Conservation (phyloP, 2,113 vertebrate genomes). For the Stegastes partitus region DNA sequence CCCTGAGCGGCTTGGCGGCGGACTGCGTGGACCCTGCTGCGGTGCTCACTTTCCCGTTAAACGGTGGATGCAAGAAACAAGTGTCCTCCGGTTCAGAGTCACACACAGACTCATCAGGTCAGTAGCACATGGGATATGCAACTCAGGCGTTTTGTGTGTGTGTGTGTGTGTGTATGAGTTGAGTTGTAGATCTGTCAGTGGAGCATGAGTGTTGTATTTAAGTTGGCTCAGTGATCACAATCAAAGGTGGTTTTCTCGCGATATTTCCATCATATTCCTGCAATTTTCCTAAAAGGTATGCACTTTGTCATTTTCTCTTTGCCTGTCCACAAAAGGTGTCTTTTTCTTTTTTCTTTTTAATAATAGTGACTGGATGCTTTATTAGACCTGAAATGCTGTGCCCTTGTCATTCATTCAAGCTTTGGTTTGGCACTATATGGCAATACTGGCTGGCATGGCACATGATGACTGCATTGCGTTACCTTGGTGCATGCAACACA, state of each 20-base stretch:
- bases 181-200: no score
- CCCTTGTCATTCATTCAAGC: neutral
- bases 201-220: neutral
- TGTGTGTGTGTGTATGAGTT: no score
- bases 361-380: no score
- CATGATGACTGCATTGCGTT: conserved; percentile 80
- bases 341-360: no score
- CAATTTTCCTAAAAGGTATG: neutral
- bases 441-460: conserved; percentile 34
- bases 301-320: neutral
- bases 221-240: neutral
- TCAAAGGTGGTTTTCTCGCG: neutral
- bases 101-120: conserved; percentile 94
- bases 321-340: no score
- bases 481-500: conserved; percentile 80
- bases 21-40: conserved; percentile 91
- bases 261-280: neutral
- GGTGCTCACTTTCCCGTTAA: conserved; percentile 88
- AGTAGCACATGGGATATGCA: conserved; percentile 64
- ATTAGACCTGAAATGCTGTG: neutral
- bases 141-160: neutral
- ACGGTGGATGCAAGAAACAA: conserved; percentile 88
- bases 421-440: conserved; percentile 5
- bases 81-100: conserved; percentile 95
- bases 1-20: conserved; percentile 79